These are phyloP conservation scores for Lamproptera curius DNA, from an alignment of 2,888 invertebrate species.

Conservation along the genomic window DNA sequence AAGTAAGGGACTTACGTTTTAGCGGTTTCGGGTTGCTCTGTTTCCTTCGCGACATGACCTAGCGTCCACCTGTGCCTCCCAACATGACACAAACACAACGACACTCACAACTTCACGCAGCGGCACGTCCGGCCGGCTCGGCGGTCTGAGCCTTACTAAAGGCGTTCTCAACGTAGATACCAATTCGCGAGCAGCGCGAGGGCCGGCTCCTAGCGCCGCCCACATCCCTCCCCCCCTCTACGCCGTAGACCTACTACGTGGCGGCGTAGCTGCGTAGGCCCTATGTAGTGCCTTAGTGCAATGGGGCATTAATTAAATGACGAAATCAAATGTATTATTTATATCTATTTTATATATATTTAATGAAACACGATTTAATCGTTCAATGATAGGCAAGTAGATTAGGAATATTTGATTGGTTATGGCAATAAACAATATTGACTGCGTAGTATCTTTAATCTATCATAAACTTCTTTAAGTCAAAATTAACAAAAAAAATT, in stretches of 20 bases:
- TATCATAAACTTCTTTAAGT: too few relatives aligned
- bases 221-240: slow-evolving; percentile 30
- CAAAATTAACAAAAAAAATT: too few relatives aligned
- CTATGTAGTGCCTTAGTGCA: neutral
- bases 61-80: slow-evolving; percentile 48
- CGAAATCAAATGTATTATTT: neutral
- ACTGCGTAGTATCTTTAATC: too few relatives aligned
- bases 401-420: neutral
- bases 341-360: slow-evolving; percentile 13
- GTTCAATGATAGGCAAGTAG: neutral
- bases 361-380: neutral
- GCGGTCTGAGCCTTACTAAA: slow-evolving; percentile 49
- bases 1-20: slow-evolving; percentile 86
- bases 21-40: slow-evolving; percentile 97
- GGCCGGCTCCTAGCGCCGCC: slow-evolving; percentile 45
- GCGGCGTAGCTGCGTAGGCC: slow-evolving; percentile 34
- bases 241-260: slow-evolving; percentile 34
- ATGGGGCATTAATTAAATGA: neutral
- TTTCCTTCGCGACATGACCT: slow-evolving; percentile 94
- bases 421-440: too few relatives aligned
- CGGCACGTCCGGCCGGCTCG: slow-evolving; percentile 37
- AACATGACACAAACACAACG: slow-evolving; percentile 58
- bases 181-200: slow-evolving; percentile 40
- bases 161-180: slow-evolving; percentile 37
- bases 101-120: slow-evolving; percentile 32